Evolutionary conservation across 2,797 vertebrate genomes (phyloP).

Genomic region (Sardinella longiceps): DNA sequence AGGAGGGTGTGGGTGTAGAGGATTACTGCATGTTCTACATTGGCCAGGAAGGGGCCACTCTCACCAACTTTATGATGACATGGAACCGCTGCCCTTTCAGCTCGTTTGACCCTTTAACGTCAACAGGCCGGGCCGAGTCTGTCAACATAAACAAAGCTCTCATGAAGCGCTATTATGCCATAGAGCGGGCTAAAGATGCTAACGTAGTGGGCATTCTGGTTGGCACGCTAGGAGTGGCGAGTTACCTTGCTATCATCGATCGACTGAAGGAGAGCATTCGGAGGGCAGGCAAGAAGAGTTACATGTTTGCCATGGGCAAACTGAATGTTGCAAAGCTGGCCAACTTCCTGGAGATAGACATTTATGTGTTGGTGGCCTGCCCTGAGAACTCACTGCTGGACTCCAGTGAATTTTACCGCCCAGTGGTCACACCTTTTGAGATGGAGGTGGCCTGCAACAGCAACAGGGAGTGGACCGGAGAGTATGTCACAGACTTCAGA

Average conservation of each 20-base stretch:
- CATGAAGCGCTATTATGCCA: conserved; percentile 88
- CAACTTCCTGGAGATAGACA: conserved; percentile 92
- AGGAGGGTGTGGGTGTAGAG: conserved; percentile 54
- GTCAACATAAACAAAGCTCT: conserved; percentile 79
- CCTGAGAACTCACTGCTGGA: conserved; percentile 89
- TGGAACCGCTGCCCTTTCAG: conserved; percentile 85
- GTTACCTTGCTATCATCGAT: conserved; percentile 82
- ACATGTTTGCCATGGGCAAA: conserved; percentile 91
- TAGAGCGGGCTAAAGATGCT: conserved; percentile 91
- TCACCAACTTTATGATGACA: conserved; percentile 89
- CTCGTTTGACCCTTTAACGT: conserved; percentile 82
- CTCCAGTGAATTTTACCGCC: conserved; percentile 82
- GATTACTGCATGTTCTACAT: conserved; percentile 77
- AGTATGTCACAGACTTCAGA: conserved; percentile 88
- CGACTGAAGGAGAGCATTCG: conserved; percentile 81
- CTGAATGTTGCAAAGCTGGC: conserved; percentile 92
- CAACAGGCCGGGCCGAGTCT: conserved; percentile 74
- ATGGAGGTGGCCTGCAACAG: conserved; percentile 96
- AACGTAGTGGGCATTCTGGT: conserved; percentile 89
- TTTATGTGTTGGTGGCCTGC: conserved; percentile 92
- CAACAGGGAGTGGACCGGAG: conserved; percentile 83
- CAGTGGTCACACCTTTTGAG: conserved; percentile 89
- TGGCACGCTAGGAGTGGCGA: conserved; percentile 86
- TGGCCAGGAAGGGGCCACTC: conserved; percentile 77
- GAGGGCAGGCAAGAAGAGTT: conserved; percentile 89